Evolutionary conservation across 2,797 vertebrate species (phyloP).

Genomic region (Tolypeutes matacus): DNA sequence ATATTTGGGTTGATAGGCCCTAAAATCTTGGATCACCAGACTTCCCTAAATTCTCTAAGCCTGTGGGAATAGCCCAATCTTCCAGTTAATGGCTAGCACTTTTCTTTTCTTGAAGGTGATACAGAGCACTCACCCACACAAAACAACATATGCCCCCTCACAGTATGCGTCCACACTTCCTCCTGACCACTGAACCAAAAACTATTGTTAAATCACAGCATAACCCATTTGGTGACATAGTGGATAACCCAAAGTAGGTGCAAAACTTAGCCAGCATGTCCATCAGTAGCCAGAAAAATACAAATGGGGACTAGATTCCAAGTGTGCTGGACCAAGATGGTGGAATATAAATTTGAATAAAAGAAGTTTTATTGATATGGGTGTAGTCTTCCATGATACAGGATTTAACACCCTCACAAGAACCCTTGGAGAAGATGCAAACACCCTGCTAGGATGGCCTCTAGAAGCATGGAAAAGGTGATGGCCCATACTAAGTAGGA

Average conservation of each 20-base stretch:
- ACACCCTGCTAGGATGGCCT: background rate
- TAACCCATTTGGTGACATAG: background rate
- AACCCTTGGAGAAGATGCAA: background rate
- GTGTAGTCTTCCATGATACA: background rate
- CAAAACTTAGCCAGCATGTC: no score
- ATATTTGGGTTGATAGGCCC: background rate
- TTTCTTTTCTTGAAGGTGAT: background rate
- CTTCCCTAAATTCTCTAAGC: background rate
- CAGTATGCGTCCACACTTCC: background rate
- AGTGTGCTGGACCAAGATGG: background rate
- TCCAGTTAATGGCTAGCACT: background rate
- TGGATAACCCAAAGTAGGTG: background rate
- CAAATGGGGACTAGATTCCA: background rate
- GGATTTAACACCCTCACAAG: background rate
- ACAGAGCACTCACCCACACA: background rate
- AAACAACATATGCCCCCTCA: background rate
- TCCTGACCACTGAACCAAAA: background rate
- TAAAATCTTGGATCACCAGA: background rate
- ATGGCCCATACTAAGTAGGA: background rate
- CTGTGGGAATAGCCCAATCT: background rate
- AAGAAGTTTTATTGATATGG: background rate
- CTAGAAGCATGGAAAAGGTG: background rate
- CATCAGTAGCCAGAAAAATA: background rate
- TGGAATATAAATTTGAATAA: background rate
- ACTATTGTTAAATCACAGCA: background rate